Evolutionary conservation across 2,888 invertebrate genomes (phyloP).

Genomic region (Eugnorisma glareosa): DNA sequence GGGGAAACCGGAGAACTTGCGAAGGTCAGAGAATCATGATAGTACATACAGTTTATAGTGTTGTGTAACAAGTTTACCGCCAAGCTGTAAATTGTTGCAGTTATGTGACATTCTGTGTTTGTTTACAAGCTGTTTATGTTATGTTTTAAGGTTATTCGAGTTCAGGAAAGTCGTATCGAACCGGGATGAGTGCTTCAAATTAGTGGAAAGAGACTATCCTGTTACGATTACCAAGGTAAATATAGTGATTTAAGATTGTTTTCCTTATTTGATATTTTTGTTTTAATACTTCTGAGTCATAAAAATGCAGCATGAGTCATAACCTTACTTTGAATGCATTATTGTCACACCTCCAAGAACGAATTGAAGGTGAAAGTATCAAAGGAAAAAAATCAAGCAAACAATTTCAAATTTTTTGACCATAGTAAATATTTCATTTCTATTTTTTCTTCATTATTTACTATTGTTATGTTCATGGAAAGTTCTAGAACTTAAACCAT

Average conservation of each 20-base stretch:
- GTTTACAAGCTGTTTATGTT: conserved; percentile 51
- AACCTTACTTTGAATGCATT: conserved; percentile 16
- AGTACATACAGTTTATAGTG: conserved; percentile 39
- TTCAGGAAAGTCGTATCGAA: conserved; percentile 96
- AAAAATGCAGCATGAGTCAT: conserved; percentile 27
- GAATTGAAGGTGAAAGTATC: not conserved
- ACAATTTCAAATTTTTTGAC: not conserved
- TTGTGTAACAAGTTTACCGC: conserved; percentile 67
- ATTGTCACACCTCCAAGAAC: conserved; percentile 15
- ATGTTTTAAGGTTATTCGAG: conserved; percentile 94
- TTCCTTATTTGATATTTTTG: not conserved
- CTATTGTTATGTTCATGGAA: not conserved
- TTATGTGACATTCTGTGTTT: conserved; percentile 24
- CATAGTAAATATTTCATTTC: not conserved
- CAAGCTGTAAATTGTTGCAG: conserved; percentile 24
- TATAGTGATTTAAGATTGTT: conserved; percentile 12
- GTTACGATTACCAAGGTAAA: conserved; percentile 96
- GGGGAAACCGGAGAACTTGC: conserved; percentile 97
- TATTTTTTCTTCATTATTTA: not conserved
- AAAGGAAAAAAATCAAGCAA: not conserved
- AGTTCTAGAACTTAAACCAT: not conserved
- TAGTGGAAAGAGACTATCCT: conserved; percentile 95
- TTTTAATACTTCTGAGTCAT: conserved; percentile 8
- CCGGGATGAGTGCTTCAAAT: conserved; percentile 94
- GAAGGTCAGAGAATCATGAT: conserved; percentile 90